Evolutionary conservation across 2,888 invertebrate genomes (phyloP).

Genomic region (Euzophera pinguis): DNA sequence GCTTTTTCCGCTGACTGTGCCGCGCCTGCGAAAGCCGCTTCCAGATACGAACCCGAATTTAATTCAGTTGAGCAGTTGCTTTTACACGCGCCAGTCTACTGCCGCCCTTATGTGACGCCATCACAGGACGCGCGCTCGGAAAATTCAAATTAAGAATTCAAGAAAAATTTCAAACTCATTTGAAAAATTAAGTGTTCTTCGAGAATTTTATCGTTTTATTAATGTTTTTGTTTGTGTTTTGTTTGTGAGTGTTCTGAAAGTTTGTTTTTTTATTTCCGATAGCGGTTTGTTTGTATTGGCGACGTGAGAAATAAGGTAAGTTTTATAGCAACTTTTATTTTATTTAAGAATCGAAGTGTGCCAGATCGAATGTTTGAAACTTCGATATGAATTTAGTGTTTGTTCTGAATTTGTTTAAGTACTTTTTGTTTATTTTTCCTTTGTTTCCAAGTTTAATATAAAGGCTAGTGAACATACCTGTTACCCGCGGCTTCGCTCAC

Average conservation of each 20-base stretch:
- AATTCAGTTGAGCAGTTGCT: constrained; percentile 32
- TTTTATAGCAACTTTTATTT: not conserved
- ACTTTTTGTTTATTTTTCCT: not conserved
- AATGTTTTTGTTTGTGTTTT: constrained; percentile 13
- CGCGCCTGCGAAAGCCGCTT: constrained; percentile 20
- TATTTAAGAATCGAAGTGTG: no score
- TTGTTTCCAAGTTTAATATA: not conserved
- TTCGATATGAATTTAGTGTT: no score
- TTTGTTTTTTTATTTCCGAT: constrained; percentile 5
- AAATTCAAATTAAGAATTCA: constrained; percentile 26
- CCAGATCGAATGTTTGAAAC: no score
- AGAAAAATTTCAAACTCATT: not conserved
- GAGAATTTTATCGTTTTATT: constrained; percentile 15
- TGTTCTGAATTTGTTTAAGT: no score
- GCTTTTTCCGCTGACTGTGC: constrained; percentile 3
- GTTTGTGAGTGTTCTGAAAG: constrained; percentile 10
- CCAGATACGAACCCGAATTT: constrained; percentile 18
- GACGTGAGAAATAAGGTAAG: constrained; percentile 7
- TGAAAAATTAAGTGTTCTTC: constrained; percentile 18
- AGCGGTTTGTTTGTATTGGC: constrained; percentile 2
- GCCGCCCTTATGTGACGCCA: constrained; percentile 27
- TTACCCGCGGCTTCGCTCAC: no score
- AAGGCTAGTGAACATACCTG: no score
- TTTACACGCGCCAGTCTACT: constrained; percentile 36
- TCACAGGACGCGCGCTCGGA: constrained; percentile 24